Evolutionary conservation across 2,113 vertebrate genomes (phyloP).

Genomic region (Corythoichthys haematopterus): DNA sequence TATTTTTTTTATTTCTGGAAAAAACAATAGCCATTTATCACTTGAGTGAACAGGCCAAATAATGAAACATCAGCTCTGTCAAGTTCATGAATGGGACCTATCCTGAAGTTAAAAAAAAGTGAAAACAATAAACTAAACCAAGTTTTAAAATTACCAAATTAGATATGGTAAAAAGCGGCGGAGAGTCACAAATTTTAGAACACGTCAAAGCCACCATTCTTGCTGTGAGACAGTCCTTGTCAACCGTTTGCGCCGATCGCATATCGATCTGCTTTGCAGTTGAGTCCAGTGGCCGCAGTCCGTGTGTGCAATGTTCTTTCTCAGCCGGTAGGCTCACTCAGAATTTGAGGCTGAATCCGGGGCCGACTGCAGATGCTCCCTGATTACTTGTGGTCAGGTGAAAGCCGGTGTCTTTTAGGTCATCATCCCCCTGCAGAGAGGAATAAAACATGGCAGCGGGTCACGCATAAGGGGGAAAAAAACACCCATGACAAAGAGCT

Average conservation of each 20-base stretch:
- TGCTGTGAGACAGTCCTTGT: conserved; percentile 54
- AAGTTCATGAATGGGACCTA: conserved; percentile 50
- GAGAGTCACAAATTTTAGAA: conserved; percentile 3
- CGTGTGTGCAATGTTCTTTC: neutral
- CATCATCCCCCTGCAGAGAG: conserved; percentile 82
- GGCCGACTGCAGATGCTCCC: conserved; percentile 89
- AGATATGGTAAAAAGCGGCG: neutral
- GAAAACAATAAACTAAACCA: conserved; percentile 35
- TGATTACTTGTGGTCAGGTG: conserved; percentile 94
- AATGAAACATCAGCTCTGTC: conserved; percentile 62
- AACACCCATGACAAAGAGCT: neutral
- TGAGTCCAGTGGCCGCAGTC: neutral
- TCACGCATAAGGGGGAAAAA: neutral
- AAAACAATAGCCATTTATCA: conserved; percentile 35
- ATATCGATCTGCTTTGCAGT: conserved; percentile 18
- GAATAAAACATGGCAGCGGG: neutral
- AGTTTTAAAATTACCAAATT: conserved; percentile 13
- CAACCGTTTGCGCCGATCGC: conserved; percentile 32
- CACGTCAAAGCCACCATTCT: conserved; percentile 33
- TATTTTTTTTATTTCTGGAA: conserved; percentile 65
- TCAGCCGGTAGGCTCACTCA: conserved; percentile 47
- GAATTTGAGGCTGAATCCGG: conserved; percentile 97
- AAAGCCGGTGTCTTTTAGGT: conserved; percentile 92
- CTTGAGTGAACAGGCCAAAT: conserved; percentile 16
- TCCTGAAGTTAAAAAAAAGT: conserved; percentile 36